Base-by-base conservation (phyloP, 2,888 invertebrate species). In the Macrosiphum euphorbiae region DNA sequence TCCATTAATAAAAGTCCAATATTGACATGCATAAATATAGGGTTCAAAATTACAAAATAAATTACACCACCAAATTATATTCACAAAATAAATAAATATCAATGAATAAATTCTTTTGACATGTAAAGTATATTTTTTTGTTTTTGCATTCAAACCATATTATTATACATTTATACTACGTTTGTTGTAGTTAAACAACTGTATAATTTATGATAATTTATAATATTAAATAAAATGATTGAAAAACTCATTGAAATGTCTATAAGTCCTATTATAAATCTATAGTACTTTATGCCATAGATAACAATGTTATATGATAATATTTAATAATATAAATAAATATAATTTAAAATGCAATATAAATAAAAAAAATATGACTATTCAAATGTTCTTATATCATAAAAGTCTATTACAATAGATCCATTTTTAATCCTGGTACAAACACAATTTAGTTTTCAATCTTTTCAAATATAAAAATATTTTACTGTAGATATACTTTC, bases 31-130 rank as follows among this genome's bases (percentile, higher is more conserved):
- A 20, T 4, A 10, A 28, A 47, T 10, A 24, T 11, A 11, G 35
- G 24, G 47, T 50, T 24, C 11, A 88, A 55, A n/a, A 26, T 11
- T 50, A 26, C 55, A 52, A 35, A n/a, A 35, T 52, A n/a, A 10
- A 35, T 24, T 88, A 88, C 35, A 52, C 5, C 4, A 26, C 88
- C 8, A 78, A 86, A 55, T 88, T 88, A 50, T 50, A 87, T 87
- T n/a, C 47, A 87, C 20, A 50, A n/a, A 61, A 90, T 44, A 44
- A 61, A 44, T 10, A 26, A 50, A n/a, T 28, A n/a, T 67, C 47
- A 90, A 90, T 78, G 1, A 78, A 44, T 78, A 85, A 41, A 89
- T 89, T 91, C 78, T 41, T 91, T 91, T 84, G 90, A 91, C 41
- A 84, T 52, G 90, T 41, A 84, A 84, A 88, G 28, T 35, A 28